Evolutionary conservation across 37 sponge, comb jelly and placozoan species (phyloP).

Genomic region (Trichoplax adhaerens): DNA sequence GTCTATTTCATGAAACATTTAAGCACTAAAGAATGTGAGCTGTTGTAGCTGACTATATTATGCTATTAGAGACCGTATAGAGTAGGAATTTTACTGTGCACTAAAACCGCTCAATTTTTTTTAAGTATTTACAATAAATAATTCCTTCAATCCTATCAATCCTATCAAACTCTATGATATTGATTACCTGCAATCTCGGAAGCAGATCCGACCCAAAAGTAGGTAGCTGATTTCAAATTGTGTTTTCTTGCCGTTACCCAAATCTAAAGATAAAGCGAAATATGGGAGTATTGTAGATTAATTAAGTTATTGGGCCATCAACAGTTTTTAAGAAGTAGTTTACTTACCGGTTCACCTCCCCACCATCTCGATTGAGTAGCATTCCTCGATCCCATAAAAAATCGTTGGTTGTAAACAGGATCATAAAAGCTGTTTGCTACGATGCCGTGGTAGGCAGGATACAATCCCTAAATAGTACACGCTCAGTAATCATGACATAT

Average conservation of each 20-base stretch:
- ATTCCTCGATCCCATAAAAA: conserved; percentile 9
- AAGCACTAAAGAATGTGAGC: too few species aligned
- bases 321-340: background rate
- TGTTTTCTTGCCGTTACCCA: conserved; percentile 60
- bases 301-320: background rate
- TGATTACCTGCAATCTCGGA: conserved; percentile 9
- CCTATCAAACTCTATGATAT: too few species aligned
- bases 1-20: too few species aligned
- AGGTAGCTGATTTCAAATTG: conserved; percentile 33
- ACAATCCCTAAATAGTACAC: conserved; percentile 35
- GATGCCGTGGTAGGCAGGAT: conserved; percentile 82
- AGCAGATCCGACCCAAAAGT: conserved; percentile 86
- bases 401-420: conserved; percentile 38
- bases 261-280: conserved; percentile 15
- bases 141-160: too few species aligned
- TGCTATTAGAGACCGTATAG: too few species aligned
- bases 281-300: background rate
- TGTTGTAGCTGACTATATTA: too few species aligned
- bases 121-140: too few species aligned
- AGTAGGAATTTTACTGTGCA: too few species aligned
- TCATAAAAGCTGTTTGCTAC: conserved; percentile 62
- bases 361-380: conserved; percentile 59
- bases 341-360: conserved; percentile 71
- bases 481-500: background rate
- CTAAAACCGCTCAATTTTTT: too few species aligned